Evolutionary conservation across 2,113 vertebrate species (phyloP).

Genomic region (Tretioscincus oriximinensis): DNA sequence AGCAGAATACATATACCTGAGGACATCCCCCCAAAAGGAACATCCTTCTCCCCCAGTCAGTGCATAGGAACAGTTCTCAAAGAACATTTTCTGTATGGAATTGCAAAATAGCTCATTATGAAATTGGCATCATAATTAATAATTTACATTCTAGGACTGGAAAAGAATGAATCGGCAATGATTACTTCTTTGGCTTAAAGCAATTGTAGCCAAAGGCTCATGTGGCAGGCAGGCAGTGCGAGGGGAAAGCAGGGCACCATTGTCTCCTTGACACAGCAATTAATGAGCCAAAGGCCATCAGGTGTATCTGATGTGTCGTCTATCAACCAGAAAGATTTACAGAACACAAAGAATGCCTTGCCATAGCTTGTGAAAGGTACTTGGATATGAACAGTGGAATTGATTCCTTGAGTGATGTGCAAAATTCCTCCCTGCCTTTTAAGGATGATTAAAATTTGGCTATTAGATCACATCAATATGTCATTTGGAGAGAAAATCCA

Average conservation of each 20-base stretch:
- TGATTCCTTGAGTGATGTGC: constrained; percentile 17
- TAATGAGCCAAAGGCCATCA: neutral
- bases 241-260: neutral
- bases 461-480: constrained; percentile 28
- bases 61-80: too few relatives aligned
- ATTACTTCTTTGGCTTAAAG: neutral
- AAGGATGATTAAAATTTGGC: constrained; percentile 33
- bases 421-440: constrained; percentile 12
- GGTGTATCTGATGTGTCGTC: neutral
- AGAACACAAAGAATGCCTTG: constrained; percentile 19
- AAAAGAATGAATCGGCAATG: neutral
- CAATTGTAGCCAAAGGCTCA: neutral
- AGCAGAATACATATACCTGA: too few relatives aligned
- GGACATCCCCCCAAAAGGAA: too few relatives aligned
- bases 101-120: neutral
- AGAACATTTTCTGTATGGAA: neutral
- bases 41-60: too few relatives aligned
- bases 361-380: constrained; percentile 23
- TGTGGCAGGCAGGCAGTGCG: neutral
- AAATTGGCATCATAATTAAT: neutral
- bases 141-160: neutral
- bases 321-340: neutral
- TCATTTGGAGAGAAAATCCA: constrained; percentile 25
- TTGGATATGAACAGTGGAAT: neutral
- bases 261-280: neutral